These are phyloP conservation scores for Cotesia chilonis DNA, from an alignment of 1,140 invertebrate genomes.

Conservation along the genomic window DNA sequence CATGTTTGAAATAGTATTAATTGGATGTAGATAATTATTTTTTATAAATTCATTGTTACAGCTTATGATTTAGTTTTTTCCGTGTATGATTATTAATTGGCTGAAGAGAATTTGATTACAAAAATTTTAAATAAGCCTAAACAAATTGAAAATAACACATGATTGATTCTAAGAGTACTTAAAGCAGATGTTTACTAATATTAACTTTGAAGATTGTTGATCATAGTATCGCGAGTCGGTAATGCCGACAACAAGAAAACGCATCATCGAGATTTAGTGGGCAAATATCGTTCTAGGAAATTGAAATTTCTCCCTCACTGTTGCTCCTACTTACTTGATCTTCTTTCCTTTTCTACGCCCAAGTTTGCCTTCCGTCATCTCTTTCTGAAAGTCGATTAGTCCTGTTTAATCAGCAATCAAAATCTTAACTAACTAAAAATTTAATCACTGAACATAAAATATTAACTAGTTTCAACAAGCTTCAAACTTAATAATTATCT, in stretches of 20 bases:
- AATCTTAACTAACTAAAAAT: background rate
- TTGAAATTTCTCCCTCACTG: conserved; percentile 20
- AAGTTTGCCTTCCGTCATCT: background rate
- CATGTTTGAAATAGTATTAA: no score
- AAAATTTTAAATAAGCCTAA: no score
- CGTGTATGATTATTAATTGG: no score
- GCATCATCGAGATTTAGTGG: conserved; percentile 9
- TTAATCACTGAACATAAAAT: background rate
- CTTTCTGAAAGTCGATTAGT: conserved; percentile 22
- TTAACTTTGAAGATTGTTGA: background rate
- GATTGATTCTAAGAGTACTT: no score
- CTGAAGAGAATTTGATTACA: no score
- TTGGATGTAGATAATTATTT: no score
- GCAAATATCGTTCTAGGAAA: conserved; percentile 23
- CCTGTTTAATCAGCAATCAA: background rate
- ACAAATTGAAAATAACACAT: no score
- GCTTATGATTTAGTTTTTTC: no score
- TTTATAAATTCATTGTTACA: no score
- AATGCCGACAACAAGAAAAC: background rate
- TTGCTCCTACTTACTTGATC: conserved; percentile 6
- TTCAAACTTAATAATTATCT: no score
- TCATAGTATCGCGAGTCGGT: background rate
- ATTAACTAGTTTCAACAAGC: background rate
- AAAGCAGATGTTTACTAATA: background rate
- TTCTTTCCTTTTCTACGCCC: background rate